Evolutionary conservation across 2,797 vertebrate genomes (phyloP).

Genomic region (Myotis findleyi): DNA sequence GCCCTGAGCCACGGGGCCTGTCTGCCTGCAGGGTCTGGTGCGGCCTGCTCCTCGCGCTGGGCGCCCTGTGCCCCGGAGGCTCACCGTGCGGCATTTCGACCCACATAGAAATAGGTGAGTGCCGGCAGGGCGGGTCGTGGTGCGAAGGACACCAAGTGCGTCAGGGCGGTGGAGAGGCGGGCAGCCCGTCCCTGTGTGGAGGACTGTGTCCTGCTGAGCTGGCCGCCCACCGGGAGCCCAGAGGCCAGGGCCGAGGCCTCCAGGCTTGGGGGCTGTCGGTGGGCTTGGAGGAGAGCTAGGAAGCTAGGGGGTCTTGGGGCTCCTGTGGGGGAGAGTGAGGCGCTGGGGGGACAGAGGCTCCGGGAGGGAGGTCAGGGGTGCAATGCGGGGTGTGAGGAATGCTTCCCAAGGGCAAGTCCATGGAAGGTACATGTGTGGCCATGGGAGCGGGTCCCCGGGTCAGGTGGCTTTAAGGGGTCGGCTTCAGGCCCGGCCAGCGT

Average conservation of each 20-base stretch:
- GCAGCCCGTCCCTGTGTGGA: accelerated
- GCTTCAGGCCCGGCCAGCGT: background rate
- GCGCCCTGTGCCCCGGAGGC: conserved; percentile 62
- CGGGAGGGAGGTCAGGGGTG: background rate
- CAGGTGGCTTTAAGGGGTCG: background rate
- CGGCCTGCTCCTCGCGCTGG: conserved; percentile 67
- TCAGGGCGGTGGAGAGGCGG: background rate
- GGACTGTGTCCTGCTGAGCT: background rate
- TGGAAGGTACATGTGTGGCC: accelerated
- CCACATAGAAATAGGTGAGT: conserved; percentile 90
- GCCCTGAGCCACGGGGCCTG: conserved; percentile 73
- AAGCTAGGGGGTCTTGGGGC: too few relatives aligned
- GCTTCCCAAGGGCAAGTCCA: background rate
- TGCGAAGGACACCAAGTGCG: background rate
- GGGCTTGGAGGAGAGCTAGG: background rate
- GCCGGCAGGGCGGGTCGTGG: accelerated
- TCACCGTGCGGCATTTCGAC: conserved; percentile 86
- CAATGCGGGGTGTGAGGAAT: background rate
- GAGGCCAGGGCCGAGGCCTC: background rate
- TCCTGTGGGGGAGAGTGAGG: background rate
- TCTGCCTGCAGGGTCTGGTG: conserved; percentile 63
- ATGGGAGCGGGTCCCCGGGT: background rate
- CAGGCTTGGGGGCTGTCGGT: background rate
- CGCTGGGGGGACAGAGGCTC: accelerated
- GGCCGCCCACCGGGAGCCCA: background rate